These are phyloP conservation scores for Apamea epomidion DNA, from an alignment of 2,888 invertebrate species.

Conservation along the genomic window DNA sequence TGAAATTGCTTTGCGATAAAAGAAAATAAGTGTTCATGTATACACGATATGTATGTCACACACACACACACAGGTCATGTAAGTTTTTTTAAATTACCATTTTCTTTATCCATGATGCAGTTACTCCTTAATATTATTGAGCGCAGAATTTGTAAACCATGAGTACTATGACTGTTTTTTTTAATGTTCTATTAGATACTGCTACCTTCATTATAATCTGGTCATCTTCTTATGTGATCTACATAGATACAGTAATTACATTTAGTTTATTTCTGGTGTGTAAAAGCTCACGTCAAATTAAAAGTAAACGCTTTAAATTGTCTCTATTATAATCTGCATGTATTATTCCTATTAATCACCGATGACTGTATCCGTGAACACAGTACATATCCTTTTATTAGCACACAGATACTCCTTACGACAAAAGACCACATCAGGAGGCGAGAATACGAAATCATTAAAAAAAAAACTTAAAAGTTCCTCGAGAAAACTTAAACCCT, in stretches of 20 bases:
- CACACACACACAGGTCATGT: no score
- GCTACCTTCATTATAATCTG: no score
- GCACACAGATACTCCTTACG: background rate
- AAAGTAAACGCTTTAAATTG: background rate
- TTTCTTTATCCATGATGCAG: background rate
- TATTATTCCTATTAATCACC: background rate
- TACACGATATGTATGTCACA: background rate
- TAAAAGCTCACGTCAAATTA: background rate
- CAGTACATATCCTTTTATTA: background rate
- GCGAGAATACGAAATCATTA: no score
- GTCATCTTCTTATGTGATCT: background rate
- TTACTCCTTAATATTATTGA: background rate
- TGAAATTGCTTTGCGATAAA: background rate
- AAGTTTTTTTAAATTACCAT: background rate
- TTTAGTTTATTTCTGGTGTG: background rate
- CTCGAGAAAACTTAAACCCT: slow-evolving; percentile 13
- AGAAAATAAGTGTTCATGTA: background rate
- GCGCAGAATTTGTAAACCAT: background rate
- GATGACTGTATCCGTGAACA: background rate
- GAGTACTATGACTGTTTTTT: background rate
- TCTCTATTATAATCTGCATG: background rate
- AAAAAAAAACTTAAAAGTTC: background rate
- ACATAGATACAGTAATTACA: background rate
- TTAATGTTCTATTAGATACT: background rate
- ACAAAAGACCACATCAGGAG: no score